phyloP scores from a whole-genome alignment of 2,888 invertebrate species.

The Nemotelus nigrinus region DNA sequence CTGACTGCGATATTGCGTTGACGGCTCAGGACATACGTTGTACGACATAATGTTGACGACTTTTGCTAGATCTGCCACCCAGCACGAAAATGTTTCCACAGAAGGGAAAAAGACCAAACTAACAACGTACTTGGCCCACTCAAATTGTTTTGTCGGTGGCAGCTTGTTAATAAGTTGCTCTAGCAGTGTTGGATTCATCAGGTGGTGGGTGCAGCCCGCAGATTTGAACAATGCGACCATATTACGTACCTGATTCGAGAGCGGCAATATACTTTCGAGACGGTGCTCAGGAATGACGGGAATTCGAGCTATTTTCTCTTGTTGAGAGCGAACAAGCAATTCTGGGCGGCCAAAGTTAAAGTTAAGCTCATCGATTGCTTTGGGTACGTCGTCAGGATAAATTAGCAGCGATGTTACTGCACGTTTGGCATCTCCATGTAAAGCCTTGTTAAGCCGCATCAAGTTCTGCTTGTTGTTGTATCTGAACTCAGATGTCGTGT shows the following conservation, averaged over 20 bases:
- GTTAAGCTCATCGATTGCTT: slow-evolving; percentile 47
- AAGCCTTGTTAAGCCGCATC: slow-evolving; percentile 23
- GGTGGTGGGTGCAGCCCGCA: slow-evolving; percentile 48
- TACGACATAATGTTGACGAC: not conserved
- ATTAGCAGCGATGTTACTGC: slow-evolving; percentile 42
- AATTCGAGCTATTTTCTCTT: slow-evolving; percentile 50
- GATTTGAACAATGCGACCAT: slow-evolving; percentile 46
- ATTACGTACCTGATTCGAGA: slow-evolving; percentile 49
- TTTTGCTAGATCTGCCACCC: not conserved
- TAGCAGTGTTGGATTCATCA: slow-evolving; percentile 47
- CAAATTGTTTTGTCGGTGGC: slow-evolving; percentile 50
- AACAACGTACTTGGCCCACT: slow-evolving; percentile 46
- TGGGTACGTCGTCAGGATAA: slow-evolving; percentile 9
- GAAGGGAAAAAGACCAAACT: slow-evolving; percentile 43
- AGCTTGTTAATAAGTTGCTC: slow-evolving; percentile 47
- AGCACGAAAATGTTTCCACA: not conserved
- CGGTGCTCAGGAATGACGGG: slow-evolving; percentile 46
- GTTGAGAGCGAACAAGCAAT: slow-evolving; percentile 50
- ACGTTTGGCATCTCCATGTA: slow-evolving; percentile 26
- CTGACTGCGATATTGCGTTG: not conserved
- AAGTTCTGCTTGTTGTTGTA: slow-evolving; percentile 32
- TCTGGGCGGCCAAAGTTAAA: slow-evolving; percentile 53
- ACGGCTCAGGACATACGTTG: not conserved
- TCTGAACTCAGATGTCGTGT: slow-evolving; percentile 40
- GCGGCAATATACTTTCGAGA: not conserved